phyloP scores from a whole-genome alignment of 1,140 invertebrate genomes.

The Pseudomyrmex dendroicus region DNA sequence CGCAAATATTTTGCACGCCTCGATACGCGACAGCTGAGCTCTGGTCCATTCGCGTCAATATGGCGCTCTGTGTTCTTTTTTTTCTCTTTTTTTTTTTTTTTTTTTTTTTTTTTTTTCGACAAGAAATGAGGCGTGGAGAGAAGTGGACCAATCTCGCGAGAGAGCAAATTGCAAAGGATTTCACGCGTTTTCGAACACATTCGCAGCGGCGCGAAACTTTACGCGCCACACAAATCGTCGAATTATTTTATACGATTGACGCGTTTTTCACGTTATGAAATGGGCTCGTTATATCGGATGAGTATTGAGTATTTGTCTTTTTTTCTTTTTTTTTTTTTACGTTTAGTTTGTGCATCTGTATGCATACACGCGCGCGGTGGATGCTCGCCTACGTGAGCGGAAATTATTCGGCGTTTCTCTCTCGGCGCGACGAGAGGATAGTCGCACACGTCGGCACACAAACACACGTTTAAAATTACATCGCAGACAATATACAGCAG shows the following conservation, averaged over 20 bases:
- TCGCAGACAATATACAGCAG: conserved; percentile 4
- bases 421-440: conserved; percentile 12
- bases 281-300: conserved; percentile 21
- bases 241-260: conserved; percentile 25
- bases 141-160: neutral
- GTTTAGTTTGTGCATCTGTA: too few relatives aligned
- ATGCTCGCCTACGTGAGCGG: neutral
- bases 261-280: conserved; percentile 11
- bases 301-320: neutral
- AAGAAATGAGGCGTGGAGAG: neutral
- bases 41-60: neutral
- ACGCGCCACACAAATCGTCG: neutral
- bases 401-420: conserved; percentile 24
- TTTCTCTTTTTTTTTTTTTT: neutral
- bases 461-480: conserved; percentile 33
- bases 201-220: conserved; percentile 33
- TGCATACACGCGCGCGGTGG: neutral
- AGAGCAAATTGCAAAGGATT: conserved; percentile 26
- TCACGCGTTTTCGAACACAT: conserved; percentile 20
- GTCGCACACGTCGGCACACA: conserved; percentile 2
- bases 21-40: conserved; percentile 47
- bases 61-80: neutral
- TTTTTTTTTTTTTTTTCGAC: neutral
- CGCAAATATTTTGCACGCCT: conserved; percentile 43
- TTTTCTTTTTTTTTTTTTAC: neutral